phyloP scores from a whole-genome alignment of 92 coral and sea anemone species.

The Parazoanthus atlanticus region DNA sequence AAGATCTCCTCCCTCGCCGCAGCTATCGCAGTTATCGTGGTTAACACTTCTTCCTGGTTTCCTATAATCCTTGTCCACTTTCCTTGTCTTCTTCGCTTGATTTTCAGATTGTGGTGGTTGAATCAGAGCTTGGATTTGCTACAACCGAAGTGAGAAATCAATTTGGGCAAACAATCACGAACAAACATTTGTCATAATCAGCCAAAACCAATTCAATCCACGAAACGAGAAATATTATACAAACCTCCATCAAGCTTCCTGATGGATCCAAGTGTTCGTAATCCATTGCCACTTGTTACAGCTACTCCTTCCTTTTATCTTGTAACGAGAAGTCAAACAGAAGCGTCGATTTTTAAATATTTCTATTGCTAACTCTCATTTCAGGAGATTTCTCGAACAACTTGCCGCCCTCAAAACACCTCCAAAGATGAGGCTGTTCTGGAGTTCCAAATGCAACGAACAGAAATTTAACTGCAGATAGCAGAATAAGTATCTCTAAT shows the following conservation, averaged over 20 bases:
- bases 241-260: conserved; percentile 98
- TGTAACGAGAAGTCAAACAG: conserved; percentile 13
- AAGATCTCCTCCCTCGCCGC: conserved; percentile 99
- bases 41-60: conserved; percentile 89
- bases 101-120: conserved; percentile 94
- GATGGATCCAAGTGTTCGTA: conserved; percentile 98
- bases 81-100: conserved; percentile 67
- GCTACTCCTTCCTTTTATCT: conserved; percentile 20
- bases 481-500: neutral
- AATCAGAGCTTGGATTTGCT: conserved; percentile 98
- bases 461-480: neutral
- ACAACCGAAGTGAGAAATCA: conserved; percentile 45
- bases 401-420: conserved; percentile 64
- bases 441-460: conserved; percentile 39
- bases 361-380: conserved; percentile 50
- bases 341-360: conserved; percentile 17
- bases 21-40: conserved; percentile 97
- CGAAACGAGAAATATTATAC: conserved; percentile 44
- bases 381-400: conserved; percentile 54
- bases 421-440: conserved; percentile 49
- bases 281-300: conserved; percentile 69
- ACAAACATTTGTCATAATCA: conserved; percentile 26
- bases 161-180: conserved; percentile 35
- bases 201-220: conserved; percentile 23
- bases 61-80: conserved; percentile 88